Conservation (phyloP, 2,888 invertebrate genomes). For the Arctia plantaginis region DNA sequence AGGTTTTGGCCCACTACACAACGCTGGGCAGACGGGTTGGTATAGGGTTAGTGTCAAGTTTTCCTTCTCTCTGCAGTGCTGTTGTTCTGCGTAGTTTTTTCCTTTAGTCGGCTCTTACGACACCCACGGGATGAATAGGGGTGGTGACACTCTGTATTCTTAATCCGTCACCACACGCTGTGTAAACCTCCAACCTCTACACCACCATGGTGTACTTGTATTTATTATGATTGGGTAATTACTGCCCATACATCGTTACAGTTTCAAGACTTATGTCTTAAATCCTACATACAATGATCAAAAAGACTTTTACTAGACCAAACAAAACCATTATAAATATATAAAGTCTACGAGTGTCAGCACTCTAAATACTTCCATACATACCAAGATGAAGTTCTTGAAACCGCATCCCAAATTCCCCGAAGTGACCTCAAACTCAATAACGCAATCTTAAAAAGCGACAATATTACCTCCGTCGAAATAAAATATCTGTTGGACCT, state of each 20-base stretch:
- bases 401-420: constrained; percentile 59
- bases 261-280: neutral
- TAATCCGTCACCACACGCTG: too few relatives aligned
- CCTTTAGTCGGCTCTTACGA: too few relatives aligned
- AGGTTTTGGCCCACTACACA: too few relatives aligned
- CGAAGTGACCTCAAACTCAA: constrained; percentile 59
- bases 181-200: neutral
- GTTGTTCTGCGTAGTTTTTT: too few relatives aligned
- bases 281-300: neutral
- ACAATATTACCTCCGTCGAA: constrained; percentile 36
- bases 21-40: too few relatives aligned
- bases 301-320: neutral
- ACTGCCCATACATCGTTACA: neutral
- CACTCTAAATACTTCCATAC: constrained; percentile 37
- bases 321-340: constrained; percentile 5
- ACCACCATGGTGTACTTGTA: neutral
- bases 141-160: too few relatives aligned
- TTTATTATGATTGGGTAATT: neutral
- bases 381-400: constrained; percentile 50
- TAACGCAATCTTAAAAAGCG: constrained; percentile 56
- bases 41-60: too few relatives aligned
- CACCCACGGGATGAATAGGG: too few relatives aligned
- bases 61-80: too few relatives aligned
- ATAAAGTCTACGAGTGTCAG: constrained; percentile 22
- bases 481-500: neutral